Base-by-base conservation (phyloP, 1,140 invertebrate species). In the Acromyrmex heyeri region DNA sequence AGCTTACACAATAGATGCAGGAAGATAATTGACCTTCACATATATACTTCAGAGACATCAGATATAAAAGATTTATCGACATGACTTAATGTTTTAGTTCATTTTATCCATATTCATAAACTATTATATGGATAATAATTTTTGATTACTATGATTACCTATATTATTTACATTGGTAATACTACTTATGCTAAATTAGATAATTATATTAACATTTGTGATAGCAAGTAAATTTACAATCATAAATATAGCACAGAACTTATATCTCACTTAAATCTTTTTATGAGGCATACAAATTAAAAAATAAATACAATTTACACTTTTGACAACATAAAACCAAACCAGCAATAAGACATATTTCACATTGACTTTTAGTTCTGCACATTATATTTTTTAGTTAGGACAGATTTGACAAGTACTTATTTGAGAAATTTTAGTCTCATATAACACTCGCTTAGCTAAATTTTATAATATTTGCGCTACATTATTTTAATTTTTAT, bases 111-210 rank as follows among this genome's bases (percentile, higher is more conserved):
- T 72, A 16, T 48, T 61, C 2, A 16, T 69, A 1, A 81, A 21
- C 12, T 50, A 27, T 50, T 57, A 61, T 62, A 73, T 34, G n/a
- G 2, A 59, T 69, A 18, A 27, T 64, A 21, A 38, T 70, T 59
- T 59, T 82, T 61, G 14, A 27, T 75, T 75, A 83, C 48, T 27
- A 61, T 50, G 38, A 75, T 50, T 79, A 53, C 34, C 12, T 34
- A 10, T 79, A 78, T 79, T 79, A 78, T 81, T 69, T 81, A 81
- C 62, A 69, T 14, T 69, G 64, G n/a, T 69, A 81, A 69, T 10
- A 4, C 18, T 78, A 78, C 50, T 55, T 69, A 79, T 38, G 30
- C 21, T 72, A 34, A 70, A 44, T 27, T 81, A 38, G 14, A 57
- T 44, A 81, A 48, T 57, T 62, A 77, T 34, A 55, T 27, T 67